Evolutionary conservation across 2,888 invertebrate genomes (phyloP).

Genomic region (Acrobasis suavella): DNA sequence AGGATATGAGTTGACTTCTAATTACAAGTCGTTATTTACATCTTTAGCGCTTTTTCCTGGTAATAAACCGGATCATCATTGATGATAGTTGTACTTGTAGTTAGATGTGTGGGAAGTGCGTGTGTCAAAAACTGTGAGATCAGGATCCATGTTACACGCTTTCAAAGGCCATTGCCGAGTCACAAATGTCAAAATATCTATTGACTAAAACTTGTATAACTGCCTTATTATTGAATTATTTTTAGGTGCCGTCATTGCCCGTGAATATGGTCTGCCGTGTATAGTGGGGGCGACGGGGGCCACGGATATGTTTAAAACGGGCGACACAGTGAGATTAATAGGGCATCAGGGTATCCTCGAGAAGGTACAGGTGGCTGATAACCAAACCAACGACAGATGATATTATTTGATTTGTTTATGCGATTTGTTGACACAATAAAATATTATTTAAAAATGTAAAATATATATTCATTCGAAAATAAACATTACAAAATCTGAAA

Average conservation of each 20-base stretch:
- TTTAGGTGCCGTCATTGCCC: conserved; percentile 90
- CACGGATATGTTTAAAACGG: conserved; percentile 86
- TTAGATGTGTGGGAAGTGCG: too few relatives aligned
- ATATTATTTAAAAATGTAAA: not conserved
- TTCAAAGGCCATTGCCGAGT: too few relatives aligned
- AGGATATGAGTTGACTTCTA: not conserved
- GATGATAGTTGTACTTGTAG: too few relatives aligned
- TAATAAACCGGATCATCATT: too few relatives aligned
- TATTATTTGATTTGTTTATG: not conserved
- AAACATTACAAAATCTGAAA: conserved; percentile 5
- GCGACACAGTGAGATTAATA: conserved; percentile 79
- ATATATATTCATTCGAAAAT: not conserved
- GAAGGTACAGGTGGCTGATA: conserved; percentile 49
- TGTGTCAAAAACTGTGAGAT: too few relatives aligned
- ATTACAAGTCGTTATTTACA: too few relatives aligned
- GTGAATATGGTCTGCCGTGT: conserved; percentile 92
- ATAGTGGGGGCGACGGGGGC: conserved; percentile 88
- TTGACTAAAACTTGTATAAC: too few relatives aligned
- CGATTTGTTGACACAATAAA: not conserved
- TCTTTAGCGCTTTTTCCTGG: too few relatives aligned
- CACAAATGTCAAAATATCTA: too few relatives aligned
- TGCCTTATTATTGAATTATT: conserved; percentile 17
- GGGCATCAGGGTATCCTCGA: conserved; percentile 58
- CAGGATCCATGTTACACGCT: too few relatives aligned
- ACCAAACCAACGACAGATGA: conserved; percentile 25